Evolutionary conservation across 2,888 invertebrate genomes (phyloP), one percentile per base, ranked within the genome.

Genomic region (Ophraella communa): DNA sequence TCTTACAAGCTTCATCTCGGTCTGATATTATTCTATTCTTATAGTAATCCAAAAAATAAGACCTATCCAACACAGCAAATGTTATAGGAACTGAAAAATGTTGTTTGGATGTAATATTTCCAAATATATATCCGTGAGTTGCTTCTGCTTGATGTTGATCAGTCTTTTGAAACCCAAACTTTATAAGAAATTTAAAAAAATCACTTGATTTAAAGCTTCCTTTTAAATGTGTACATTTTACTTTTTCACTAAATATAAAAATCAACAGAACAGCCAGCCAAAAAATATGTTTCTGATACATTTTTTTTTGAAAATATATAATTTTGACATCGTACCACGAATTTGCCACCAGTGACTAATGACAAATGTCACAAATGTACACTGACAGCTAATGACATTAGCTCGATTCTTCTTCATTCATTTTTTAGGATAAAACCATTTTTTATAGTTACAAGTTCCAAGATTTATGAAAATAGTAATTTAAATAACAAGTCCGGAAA

Each of bases 121-220:
- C 98, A 81, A 95, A 98, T 75, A 98, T 95, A 82, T 94, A 98
- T 52, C 98, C 98, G 82, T 92, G 92, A 71, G 96, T 94, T 77
- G 93, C 91, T 74, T 90, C 91, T 76, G 90, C 89, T 73, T 91
- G 89, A 81, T 94, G 91, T 45, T 90, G 87, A 81, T 95, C 94
- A 11, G 97, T 96, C 83, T 96, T 96, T 84, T 98, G 97, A 81
- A 98, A 95, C 63, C 97, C 98, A 83, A 97, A 98, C 82, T 97
- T 97, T 20, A 94, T 88, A 57, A 98, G 85, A 83, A 98, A 96
- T 82, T 92, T 91, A 80, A 96, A 96, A 82, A 94, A 94, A 52
- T 93, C 91, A 52, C 85, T 84, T 2, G 88, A 86, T 69, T 85
- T 84, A 80, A 90, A 91, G 4, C 84, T 86, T 42, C 91, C 91